Evolutionary conservation across 1,140 invertebrate species (phyloP).

Genomic region (Lepidurus apus): DNA sequence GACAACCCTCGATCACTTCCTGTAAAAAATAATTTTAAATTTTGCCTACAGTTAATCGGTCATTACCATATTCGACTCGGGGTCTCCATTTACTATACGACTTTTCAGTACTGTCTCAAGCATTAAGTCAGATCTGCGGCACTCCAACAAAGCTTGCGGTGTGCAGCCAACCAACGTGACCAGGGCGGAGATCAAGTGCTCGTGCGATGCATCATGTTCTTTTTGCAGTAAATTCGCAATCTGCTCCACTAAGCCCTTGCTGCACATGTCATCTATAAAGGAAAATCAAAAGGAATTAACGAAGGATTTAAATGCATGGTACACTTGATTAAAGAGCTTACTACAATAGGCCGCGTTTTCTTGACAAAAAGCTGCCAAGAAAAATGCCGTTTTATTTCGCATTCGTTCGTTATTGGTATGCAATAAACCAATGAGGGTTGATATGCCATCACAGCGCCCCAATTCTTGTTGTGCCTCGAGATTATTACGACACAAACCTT

Average conservation of each 20-base stretch:
- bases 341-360: slow-evolving; percentile 53
- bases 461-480: slow-evolving; percentile 54
- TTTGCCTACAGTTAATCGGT: not conserved
- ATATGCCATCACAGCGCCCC: slow-evolving; percentile 57
- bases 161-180: slow-evolving; percentile 48
- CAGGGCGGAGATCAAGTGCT: slow-evolving; percentile 53
- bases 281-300: slow-evolving; percentile 27
- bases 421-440: slow-evolving; percentile 55
- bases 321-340: slow-evolving; percentile 39
- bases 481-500: slow-evolving; percentile 58
- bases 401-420: slow-evolving; percentile 55
- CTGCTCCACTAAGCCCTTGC: slow-evolving; percentile 57
- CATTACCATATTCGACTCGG: slow-evolving; percentile 43
- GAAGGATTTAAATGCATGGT: slow-evolving; percentile 1
- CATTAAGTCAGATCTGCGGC: slow-evolving; percentile 48
- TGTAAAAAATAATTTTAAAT: slow-evolving; percentile 23
- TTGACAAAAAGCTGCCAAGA: slow-evolving; percentile 55
- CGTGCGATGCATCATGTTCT: slow-evolving; percentile 48
- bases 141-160: slow-evolving; percentile 48
- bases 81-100: slow-evolving; percentile 43
- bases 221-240: slow-evolving; percentile 48
- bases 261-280: slow-evolving; percentile 47
- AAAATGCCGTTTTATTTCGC: slow-evolving; percentile 62
- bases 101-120: slow-evolving; percentile 46
- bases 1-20: slow-evolving; percentile 34